Base-by-base conservation (phyloP, 1,140 invertebrate genomes). In the Subanguina moxae region DNA sequence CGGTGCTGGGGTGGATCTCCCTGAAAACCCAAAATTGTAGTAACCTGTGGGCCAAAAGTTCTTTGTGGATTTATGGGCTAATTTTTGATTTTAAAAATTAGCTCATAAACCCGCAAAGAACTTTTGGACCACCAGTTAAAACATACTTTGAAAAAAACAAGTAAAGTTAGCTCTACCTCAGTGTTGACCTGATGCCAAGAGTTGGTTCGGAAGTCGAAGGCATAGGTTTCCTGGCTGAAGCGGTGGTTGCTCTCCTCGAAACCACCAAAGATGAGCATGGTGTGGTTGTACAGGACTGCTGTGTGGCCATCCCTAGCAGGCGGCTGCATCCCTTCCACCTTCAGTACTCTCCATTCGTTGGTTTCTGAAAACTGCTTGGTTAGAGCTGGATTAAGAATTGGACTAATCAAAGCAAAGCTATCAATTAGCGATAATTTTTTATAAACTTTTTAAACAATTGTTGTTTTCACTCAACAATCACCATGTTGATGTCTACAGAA, bases 211-310 rank as follows among this genome's bases (percentile, higher is more conserved):
- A 93, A 86, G 84, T 92, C 86, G 21, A 92, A 84, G 25, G 86
- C 86, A 82, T 89, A 89, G 1, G 92, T 87, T 72, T 90, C 89
- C 83, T 90, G 88, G 23, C 89, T 89, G 83, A 91, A 93, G 69
- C 88, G 85, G 73, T 91, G 89, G 56, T 87, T 87, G 28, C 88
- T 86, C 76, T 91, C 90, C 83, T 90, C 88, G 73, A 78, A 85
- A 7, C 92, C 92, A 25, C 91, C 92, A 85, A 92, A 94, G 64
- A 94, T 89, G 77, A 89, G 92, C 91, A 94, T 94, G 74, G 87
- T 87, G 76, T 90, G 85, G 66, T 86, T 85, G 67, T 91, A 88
- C 9, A 93, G 84, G 82, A 90, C 91, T 1, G 91, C 91, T 17
- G 90, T 89, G 83, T 94, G 92, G 0, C 92, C 92, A 85, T 94